Base-by-base conservation (phyloP, 1,140 invertebrate species). In the Drosophila subpulchrella region DNA sequence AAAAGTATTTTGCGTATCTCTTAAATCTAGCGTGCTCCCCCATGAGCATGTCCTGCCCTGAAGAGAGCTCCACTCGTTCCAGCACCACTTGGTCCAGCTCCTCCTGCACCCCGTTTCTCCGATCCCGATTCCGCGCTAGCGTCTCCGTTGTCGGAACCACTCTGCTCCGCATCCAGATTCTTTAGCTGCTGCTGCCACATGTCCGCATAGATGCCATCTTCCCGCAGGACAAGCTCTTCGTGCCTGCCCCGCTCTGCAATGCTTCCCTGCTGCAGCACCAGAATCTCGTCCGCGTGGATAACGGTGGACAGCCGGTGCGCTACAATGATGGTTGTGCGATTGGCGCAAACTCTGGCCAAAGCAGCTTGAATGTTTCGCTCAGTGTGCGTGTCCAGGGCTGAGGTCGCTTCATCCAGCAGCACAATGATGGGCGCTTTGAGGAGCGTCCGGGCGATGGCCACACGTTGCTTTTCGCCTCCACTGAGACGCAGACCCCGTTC, bases 261-360 rank as follows among this genome's bases (percentile, higher is more conserved):
- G 92, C 95, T 95, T 11, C 98, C 98, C 1, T 98, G 96, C 83
- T 96, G 95, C 6, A 99, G 92, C 0, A 99, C 98, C 2, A 98
- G 92, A 75, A 99, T 99, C 92, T 97, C 96, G 93, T 99, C 97
- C 0, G 97, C 97, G 91, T 98, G 96, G 76, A 98, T 97, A 68
- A 99, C 95, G 0, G 98, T 99, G 0, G 98, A 98, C 20, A 99
- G 93, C 70, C 97, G 94, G 92, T 99, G 98, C 1, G 98, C 98
- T 20, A 99, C 96, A 42, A 99, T 97, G 36, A 99, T 94, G 0
- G 97, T 98, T 0, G 98, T 99, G 34, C 97, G 95, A 93, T 98
- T 97, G 2, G 95, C 93, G 92, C 97, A 96, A 32, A 98, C 95
- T 74, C 94, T 93, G 47, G 95, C 93, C 46, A 98, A 92, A 1